phyloP scores from a whole-genome alignment of 1,140 invertebrate species.

The Pseudachorutes palmiensis region DNA sequence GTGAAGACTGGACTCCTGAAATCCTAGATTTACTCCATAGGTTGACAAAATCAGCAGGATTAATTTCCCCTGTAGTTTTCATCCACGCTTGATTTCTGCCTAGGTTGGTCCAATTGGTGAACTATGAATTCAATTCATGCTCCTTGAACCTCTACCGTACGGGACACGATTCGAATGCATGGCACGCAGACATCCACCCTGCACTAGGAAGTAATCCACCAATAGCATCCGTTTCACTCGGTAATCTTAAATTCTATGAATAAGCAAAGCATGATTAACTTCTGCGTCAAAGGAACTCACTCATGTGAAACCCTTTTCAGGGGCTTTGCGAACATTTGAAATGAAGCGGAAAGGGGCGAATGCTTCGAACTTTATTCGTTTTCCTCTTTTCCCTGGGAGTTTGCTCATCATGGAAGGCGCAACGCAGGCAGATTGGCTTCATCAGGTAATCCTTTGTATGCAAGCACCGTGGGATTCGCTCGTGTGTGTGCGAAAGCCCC shows the following conservation, averaged over 20 bases:
- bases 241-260: too few relatives aligned
- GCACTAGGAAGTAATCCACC: slow-evolving; percentile 45
- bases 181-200: slow-evolving; percentile 47
- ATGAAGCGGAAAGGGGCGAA: slow-evolving; percentile 20
- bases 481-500: neutral
- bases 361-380: slow-evolving; percentile 26
- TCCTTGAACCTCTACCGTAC: slow-evolving; percentile 47
- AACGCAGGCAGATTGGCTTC: slow-evolving; percentile 31
- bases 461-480: too few relatives aligned
- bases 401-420: slow-evolving; percentile 34
- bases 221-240: slow-evolving; percentile 48
- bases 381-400: slow-evolving; percentile 32
- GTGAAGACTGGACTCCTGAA: slow-evolving; percentile 40
- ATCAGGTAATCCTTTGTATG: slow-evolving; percentile 21
- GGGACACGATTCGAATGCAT: slow-evolving; percentile 47
- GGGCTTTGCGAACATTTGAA: slow-evolving; percentile 25
- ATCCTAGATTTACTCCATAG: slow-evolving; percentile 41
- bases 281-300: neutral
- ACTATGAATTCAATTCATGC: slow-evolving; percentile 47
- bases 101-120: slow-evolving; percentile 40
- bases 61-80: slow-evolving; percentile 8
- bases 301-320: slow-evolving; percentile 18
- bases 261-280: neutral
- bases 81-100: too few relatives aligned
- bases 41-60: slow-evolving; percentile 34